Evolutionary conservation across 2,888 invertebrate species (phyloP), one percentile per base, ranked within the genome.

Genomic region (Ochropleura leucogaster): DNA sequence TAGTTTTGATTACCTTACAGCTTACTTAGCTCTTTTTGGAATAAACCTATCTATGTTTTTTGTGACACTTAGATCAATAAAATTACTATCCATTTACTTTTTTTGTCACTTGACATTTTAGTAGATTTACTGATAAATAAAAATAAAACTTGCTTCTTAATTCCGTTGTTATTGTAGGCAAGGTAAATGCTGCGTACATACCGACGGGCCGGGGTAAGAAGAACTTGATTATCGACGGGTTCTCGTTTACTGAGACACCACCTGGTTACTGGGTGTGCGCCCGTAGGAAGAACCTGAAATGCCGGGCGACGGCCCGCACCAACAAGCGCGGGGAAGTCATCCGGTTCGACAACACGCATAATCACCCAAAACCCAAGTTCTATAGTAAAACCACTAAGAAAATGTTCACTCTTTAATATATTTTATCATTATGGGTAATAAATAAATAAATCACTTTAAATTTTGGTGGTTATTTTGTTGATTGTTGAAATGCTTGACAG

Each of bases 131-230:
- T 44, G 47, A 53, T 40, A 18, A 57, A 53, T 64, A 47, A 57
- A 18, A 47, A 57, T 14, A 63, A 44, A 55, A 18, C 30, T 14
- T 74, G 9, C 57, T 74, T 80, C 59, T 75, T 70, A 75, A 69
- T 64, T 76, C 10, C 49, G 18, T 66, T 80, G 55, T 80, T 42
- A 60, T 93, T 93, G 16, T 90, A 93, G 93, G 88, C 47, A 85
- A 86, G 69, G 77, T 91, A 79, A 87, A 83, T 42, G 95, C 94
- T 30, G 94, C 92, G 12, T 95, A 95, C 72, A 89, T 95, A 75
- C 94, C 94, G 9, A 94, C 95, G 7, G 90, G 89, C 16, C 88
- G 91, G 47, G 94, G 95, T 40, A 94, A 92, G 82, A 91, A 90
- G 75, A 88, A 88, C 63, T 88, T 95, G 72, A 87, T 95, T n/a